Conservation (phyloP, 2,113 vertebrate species). For the Pedetes capensis region DNA sequence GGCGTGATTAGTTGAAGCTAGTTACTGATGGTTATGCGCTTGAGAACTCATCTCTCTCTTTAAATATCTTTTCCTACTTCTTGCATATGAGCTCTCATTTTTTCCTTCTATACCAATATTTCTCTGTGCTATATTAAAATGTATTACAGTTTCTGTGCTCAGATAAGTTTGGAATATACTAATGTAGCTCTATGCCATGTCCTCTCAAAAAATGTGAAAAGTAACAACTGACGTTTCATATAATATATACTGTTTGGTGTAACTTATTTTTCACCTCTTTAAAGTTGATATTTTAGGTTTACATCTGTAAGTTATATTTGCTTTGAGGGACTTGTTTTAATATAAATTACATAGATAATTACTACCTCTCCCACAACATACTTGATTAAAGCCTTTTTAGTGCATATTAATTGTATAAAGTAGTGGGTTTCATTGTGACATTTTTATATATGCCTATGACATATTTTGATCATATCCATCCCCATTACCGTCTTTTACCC, state of each 20-base stretch:
- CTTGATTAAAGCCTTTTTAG: not conserved
- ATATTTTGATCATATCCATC: not conserved
- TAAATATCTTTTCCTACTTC: not conserved
- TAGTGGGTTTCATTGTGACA: not conserved
- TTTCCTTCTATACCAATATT: not conserved
- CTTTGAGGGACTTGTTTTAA: not conserved
- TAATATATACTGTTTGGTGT: not conserved
- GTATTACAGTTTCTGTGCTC: not conserved
- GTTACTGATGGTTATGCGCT: not conserved
- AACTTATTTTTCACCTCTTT: not conserved
- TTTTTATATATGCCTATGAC: not conserved
- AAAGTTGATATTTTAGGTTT: not conserved
- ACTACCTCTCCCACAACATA: not conserved
- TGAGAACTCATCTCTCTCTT: not conserved
- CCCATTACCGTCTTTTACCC: not conserved
- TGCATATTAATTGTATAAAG: not conserved
- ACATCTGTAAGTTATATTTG: not conserved
- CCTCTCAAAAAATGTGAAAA: slow-evolving; percentile 6
- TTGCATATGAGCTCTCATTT: not conserved
- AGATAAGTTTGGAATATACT: not conserved
- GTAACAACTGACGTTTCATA: not conserved
- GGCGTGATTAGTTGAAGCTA: not conserved
- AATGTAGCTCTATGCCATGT: not conserved
- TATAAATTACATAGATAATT: not conserved
- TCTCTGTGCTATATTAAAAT: not conserved